Evolutionary conservation across 1,140 invertebrate species (phyloP).

Genomic region (Leptinotarsa lineolata): DNA sequence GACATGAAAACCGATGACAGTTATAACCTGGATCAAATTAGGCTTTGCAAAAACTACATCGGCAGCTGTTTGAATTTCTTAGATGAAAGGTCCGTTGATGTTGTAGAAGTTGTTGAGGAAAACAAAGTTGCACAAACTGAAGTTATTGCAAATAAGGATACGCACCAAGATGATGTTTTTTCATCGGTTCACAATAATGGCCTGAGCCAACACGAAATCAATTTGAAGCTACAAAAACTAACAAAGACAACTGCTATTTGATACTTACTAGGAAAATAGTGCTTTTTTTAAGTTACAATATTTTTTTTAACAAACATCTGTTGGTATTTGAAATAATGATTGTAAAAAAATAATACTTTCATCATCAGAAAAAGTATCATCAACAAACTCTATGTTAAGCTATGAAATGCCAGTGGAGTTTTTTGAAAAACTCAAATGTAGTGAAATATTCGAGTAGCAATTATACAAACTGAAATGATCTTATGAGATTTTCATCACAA

Average conservation of each 20-base stretch:
- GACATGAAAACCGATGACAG: constrained; percentile 32
- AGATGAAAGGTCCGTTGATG: constrained; percentile 37
- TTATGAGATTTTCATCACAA: too few relatives aligned
- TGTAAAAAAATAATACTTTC: too few relatives aligned
- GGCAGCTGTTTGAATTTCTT: constrained; percentile 43
- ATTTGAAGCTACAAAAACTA: constrained; percentile 29
- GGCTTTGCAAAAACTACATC: constrained; percentile 39
- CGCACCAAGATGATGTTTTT: constrained; percentile 35
- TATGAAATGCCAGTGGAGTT: too few relatives aligned
- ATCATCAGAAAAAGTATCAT: too few relatives aligned
- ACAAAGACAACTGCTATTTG: constrained; percentile 35
- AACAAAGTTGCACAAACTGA: neutral
- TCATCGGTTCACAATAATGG: constrained; percentile 28
- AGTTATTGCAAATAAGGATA: neutral
- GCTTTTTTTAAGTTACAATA: neutral
- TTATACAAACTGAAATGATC: too few relatives aligned
- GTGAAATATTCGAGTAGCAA: neutral
- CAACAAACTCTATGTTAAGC: too few relatives aligned
- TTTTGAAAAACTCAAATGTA: too few relatives aligned
- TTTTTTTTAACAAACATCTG: too few relatives aligned
- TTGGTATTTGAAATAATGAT: too few relatives aligned
- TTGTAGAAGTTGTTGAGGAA: neutral
- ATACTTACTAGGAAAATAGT: neutral
- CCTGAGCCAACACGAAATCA: neutral
- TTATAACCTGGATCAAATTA: constrained; percentile 33